Conservation (phyloP, 2,113 vertebrate species). For the Corydoras sp. region DNA sequence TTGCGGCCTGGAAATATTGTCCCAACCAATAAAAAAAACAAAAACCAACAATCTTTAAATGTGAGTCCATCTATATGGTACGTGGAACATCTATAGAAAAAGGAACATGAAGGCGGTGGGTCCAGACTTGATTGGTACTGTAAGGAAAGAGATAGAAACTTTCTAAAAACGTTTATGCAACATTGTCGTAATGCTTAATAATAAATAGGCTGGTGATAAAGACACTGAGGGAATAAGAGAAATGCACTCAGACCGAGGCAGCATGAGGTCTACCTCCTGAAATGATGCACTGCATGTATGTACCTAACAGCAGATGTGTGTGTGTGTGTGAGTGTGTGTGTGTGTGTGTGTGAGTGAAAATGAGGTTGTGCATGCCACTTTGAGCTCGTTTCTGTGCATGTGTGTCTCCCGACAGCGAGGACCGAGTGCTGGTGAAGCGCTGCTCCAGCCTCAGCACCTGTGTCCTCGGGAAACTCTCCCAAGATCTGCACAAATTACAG, state of each 20-base stretch:
- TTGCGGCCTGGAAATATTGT: too few relatives aligned
- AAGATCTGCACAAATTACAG: conserved; percentile 87
- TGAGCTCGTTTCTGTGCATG: conserved; percentile 72
- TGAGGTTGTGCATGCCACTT: conserved; percentile 54
- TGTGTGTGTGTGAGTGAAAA: conserved; percentile 29
- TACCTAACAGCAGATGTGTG: neutral
- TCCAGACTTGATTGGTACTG: too few relatives aligned
- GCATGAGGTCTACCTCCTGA: conserved; percentile 22
- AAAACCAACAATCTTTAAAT: too few relatives aligned
- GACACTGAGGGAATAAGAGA: neutral
- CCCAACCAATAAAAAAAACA: too few relatives aligned
- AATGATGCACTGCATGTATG: neutral
- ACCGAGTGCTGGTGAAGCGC: conserved; percentile 80
- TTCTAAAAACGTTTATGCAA: too few relatives aligned
- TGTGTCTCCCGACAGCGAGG: conserved; percentile 75
- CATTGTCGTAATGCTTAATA: too few relatives aligned
- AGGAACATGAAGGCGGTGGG: too few relatives aligned
- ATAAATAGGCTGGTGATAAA: too few relatives aligned
- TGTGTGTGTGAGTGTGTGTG: conserved; percentile 45
- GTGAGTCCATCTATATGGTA: too few relatives aligned
- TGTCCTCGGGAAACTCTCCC: conserved; percentile 79
- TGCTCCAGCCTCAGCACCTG: conserved; percentile 91
- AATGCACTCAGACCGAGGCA: neutral
- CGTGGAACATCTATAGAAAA: too few relatives aligned
- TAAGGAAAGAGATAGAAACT: too few relatives aligned